A percentile compares a stretch with the other conserved stretches of the same genome.
These are phyloP conservation scores for Creontiades dilutus DNA, from an alignment of 2,888 invertebrate genomes.

Conservation along the genomic window DNA sequence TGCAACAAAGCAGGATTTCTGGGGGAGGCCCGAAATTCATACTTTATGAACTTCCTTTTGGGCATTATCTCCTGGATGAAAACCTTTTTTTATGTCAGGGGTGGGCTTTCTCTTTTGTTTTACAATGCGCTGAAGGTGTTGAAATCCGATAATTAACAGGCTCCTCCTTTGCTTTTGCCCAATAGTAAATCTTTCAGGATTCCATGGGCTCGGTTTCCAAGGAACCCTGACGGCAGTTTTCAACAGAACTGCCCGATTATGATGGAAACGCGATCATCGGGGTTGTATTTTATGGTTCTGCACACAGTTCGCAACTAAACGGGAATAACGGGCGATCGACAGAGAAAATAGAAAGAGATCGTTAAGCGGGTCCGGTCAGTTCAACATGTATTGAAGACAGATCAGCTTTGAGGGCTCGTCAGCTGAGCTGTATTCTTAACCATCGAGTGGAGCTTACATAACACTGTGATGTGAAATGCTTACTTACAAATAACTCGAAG, in stretches of 20 bases:
- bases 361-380: no score
- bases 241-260: constrained; percentile 6
- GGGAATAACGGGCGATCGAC: no score
- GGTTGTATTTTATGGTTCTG: neutral
- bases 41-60: constrained; percentile 30
- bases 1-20: constrained; percentile 27
- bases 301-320: neutral
- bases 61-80: constrained; percentile 23
- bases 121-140: constrained; percentile 18
- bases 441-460: no score
- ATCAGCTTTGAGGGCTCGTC: no score
- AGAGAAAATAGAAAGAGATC: no score
- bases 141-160: constrained; percentile 19
- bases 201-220: neutral
- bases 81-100: neutral
- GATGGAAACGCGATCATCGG: neutral
- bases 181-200: neutral
- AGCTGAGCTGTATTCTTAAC: no score
- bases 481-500: no score
- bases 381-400: no score
- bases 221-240: constrained; percentile 2
- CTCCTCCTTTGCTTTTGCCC: neutral
- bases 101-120: neutral
- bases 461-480: no score
- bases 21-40: neutral